These are phyloP conservation scores for Nilaparvata lugens DNA, from an alignment of 1,140 invertebrate species.

Conservation along the genomic window DNA sequence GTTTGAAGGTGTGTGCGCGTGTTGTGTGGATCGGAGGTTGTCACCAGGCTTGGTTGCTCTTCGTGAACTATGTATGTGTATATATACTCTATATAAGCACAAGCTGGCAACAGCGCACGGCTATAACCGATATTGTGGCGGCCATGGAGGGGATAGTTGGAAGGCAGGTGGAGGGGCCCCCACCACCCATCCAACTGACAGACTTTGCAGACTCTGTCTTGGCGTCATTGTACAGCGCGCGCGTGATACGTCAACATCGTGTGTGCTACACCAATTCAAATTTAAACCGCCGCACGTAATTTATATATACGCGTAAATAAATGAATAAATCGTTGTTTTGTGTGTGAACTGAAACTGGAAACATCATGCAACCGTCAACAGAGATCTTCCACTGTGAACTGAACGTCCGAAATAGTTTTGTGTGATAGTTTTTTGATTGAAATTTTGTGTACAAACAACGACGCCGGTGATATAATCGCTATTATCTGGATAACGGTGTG, in stretches of 20 bases:
- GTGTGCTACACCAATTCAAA: not conserved
- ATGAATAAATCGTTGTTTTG: too few relatives aligned
- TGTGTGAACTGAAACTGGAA: too few relatives aligned
- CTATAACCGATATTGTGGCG: slow-evolving; percentile 2
- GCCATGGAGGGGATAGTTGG: not conserved
- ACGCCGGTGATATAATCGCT: too few relatives aligned
- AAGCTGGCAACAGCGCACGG: not conserved
- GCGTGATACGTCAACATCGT: not conserved
- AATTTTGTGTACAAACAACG: too few relatives aligned
- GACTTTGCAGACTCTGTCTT: not conserved
- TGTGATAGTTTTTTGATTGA: not conserved
- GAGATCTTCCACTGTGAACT: not conserved
- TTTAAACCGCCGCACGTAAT: not conserved
- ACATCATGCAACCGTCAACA: too few relatives aligned
- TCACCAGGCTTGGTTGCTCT: not conserved
- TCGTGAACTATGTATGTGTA: not conserved
- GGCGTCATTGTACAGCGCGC: not conserved
- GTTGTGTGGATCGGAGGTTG: not conserved
- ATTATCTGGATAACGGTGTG: not conserved
- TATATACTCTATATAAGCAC: not conserved
- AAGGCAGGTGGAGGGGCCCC: not conserved
- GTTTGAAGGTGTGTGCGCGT: not conserved
- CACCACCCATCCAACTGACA: not conserved
- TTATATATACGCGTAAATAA: not conserved
- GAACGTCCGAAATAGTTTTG: not conserved